These are phyloP conservation scores for Anorthoa munda DNA, from an alignment of 2,888 invertebrate species.

Conservation along the genomic window DNA sequence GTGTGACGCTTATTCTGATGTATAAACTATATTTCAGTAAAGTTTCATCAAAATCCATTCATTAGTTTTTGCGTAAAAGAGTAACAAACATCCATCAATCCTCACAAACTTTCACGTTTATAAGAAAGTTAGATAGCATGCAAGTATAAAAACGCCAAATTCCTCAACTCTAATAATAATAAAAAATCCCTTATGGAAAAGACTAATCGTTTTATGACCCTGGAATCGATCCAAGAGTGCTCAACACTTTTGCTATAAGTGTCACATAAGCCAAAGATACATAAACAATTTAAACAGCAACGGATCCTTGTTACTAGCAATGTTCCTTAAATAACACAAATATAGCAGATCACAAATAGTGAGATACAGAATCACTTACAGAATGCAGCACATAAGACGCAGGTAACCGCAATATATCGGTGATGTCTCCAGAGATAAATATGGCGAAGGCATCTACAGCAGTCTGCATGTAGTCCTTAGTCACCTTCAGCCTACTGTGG, in stretches of 20 bases:
- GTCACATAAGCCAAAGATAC: not conserved
- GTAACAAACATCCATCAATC: too few relatives aligned
- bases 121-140: too few relatives aligned
- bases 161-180: not conserved
- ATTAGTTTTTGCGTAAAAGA: too few relatives aligned
- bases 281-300: not conserved
- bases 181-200: not conserved
- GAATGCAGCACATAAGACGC: constrained; percentile 80
- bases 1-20: too few relatives aligned
- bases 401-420: constrained; percentile 79
- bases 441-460: constrained; percentile 86
- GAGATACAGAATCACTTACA: constrained; percentile 70
- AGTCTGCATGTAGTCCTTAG: constrained; percentile 84
- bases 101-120: too few relatives aligned
- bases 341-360: not conserved
- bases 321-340: too few relatives aligned
- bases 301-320: too few relatives aligned
- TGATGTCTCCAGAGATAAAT: constrained; percentile 76
- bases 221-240: not conserved
- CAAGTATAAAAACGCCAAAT: too few relatives aligned
- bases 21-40: too few relatives aligned
- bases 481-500: constrained; percentile 76
- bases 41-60: too few relatives aligned
- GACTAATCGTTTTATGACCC: not conserved
- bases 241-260: too few relatives aligned